Conservation (phyloP, 2,113 vertebrate species). For the Eretmodus cyanostictus region DNA sequence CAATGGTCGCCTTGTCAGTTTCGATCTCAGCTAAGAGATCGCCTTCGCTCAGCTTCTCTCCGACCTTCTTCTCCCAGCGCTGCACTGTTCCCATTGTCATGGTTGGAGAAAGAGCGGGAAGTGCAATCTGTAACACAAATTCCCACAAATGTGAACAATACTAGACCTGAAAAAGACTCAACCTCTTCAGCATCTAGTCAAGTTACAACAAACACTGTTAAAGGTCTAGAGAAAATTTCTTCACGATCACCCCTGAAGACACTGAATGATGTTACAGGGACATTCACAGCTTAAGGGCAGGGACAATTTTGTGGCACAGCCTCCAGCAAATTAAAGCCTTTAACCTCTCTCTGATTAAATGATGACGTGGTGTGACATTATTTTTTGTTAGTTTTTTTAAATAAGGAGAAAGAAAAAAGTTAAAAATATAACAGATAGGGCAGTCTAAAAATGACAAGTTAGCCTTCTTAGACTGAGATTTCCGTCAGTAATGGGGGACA, state of each 20-base stretch:
- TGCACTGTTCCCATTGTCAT: slow-evolving; percentile 99
- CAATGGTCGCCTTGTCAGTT: slow-evolving; percentile 98
- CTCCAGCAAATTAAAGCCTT: background rate
- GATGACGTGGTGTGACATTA: background rate
- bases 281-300: background rate
- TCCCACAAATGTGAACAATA: background rate
- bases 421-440: background rate
- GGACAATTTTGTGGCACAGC: background rate
- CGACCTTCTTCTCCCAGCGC: slow-evolving; percentile 98
- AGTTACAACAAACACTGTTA: background rate
- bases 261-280: background rate
- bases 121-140: slow-evolving; percentile 72
- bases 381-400: background rate
- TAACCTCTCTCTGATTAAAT: background rate
- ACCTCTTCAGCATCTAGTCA: background rate
- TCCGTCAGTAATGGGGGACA: background rate
- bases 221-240: background rate
- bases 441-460: background rate
- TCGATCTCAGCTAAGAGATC: slow-evolving; percentile 96
- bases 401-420: background rate
- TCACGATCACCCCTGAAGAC: background rate
- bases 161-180: background rate
- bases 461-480: background rate
- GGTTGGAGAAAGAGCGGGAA: slow-evolving; percentile 94
- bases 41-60: slow-evolving; percentile 92